phyloP scores from a whole-genome alignment of 2,113 vertebrate species.

The Grammomys surdaster region DNA sequence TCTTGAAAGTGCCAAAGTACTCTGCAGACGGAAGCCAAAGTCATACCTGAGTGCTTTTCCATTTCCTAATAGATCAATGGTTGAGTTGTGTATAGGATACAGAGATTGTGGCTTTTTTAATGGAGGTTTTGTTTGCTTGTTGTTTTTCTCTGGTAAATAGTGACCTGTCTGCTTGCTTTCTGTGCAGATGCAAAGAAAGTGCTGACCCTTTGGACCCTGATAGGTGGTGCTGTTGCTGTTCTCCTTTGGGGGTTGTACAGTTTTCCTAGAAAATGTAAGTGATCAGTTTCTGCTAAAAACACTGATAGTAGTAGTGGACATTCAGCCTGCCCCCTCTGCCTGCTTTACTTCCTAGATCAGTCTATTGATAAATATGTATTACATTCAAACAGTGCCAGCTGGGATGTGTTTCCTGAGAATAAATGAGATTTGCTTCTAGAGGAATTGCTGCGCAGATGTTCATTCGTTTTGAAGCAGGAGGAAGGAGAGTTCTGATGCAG shows the following conservation, averaged over 20 bases:
- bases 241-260: conserved; percentile 64
- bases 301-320: background rate
- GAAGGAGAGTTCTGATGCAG: background rate
- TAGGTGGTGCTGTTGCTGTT: conserved; percentile 8
- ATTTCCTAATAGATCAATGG: background rate
- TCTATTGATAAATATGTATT: background rate
- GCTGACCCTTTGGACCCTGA: background rate
- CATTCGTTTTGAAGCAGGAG: background rate
- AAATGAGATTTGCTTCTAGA: background rate
- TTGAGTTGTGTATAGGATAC: background rate
- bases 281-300: background rate
- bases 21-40: background rate
- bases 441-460: background rate
- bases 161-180: conserved; percentile 22
- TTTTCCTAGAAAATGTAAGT: conserved; percentile 68
- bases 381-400: background rate
- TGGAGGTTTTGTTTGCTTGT: background rate
- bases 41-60: background rate
- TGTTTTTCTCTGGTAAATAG: background rate
- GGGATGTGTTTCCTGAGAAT: background rate
- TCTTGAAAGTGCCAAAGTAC: background rate
- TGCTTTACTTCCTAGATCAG: background rate
- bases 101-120: background rate
- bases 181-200: conserved; percentile 16
- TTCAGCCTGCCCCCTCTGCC: background rate